These are phyloP conservation scores for Drosophila subquinaria DNA, from an alignment of 2,888 invertebrate genomes.

Conservation along the genomic window DNA sequence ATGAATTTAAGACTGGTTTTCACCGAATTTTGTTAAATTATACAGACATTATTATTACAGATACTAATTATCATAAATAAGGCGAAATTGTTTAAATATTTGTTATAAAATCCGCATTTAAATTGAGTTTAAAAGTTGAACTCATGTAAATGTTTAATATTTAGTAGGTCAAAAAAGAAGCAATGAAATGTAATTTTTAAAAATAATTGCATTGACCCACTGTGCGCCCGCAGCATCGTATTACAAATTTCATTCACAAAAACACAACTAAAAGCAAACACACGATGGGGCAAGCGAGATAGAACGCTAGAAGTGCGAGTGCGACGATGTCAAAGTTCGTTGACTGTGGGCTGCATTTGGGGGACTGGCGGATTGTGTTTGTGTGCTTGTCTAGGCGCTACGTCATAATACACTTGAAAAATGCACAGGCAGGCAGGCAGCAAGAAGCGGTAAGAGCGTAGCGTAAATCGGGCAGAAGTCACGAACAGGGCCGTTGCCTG, in stretches of 20 bases:
- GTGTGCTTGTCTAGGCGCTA: constrained; percentile 65
- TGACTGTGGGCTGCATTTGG: constrained; percentile 63
- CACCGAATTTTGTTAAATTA: not conserved
- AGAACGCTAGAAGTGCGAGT: not conserved
- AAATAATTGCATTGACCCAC: constrained; percentile 38
- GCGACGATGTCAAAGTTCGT: constrained; percentile 75
- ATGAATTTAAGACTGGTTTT: not conserved
- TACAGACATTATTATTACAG: not conserved
- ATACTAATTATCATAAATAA: too few relatives aligned
- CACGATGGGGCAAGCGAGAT: constrained; percentile 17
- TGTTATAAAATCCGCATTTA: too few relatives aligned
- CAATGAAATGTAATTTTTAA: not conserved
- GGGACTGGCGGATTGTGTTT: not conserved
- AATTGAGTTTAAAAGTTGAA: too few relatives aligned
- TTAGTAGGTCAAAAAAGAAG: not conserved
- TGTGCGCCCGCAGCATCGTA: constrained; percentile 74
- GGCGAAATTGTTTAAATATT: too few relatives aligned
- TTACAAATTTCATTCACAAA: constrained; percentile 84
- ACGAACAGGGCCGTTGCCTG: constrained; percentile 60
- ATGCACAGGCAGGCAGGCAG: constrained; percentile 68
- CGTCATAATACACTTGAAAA: constrained; percentile 80
- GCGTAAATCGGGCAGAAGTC: constrained; percentile 73
- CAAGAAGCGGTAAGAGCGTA: constrained; percentile 17
- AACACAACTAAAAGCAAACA: constrained; percentile 60
- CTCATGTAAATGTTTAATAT: not conserved